Base-by-base conservation (phyloP, 2,888 invertebrate species). In the Diogma glabrata region DNA sequence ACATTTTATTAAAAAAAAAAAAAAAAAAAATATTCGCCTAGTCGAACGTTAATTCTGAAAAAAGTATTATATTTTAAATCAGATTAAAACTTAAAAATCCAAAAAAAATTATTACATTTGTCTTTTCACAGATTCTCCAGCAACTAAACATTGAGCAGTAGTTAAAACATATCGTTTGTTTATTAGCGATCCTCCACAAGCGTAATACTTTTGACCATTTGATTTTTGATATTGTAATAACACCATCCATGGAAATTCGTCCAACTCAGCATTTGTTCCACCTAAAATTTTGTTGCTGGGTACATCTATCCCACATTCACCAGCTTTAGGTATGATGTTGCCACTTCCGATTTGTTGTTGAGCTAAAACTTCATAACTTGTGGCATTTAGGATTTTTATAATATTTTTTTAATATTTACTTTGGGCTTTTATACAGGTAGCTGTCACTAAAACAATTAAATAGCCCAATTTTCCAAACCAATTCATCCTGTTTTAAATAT, bases 11-110 rank as follows among this genome's bases (percentile, higher is more conserved):
- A n/a, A n/a, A n/a, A n/a, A n/a, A n/a, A n/a, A n/a, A n/a, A n/a
- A n/a, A n/a, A n/a, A n/a, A n/a, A n/a, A n/a, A n/a, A 78, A 59
- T 80, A 81, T 66, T 84, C 84, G 1, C 84, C 84, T 33, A 84
- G 66, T 9, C 82, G 74, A 3, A 77, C 75, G 36, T 72, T 68
- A 55, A 70, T 66, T 49, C 69, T 69, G 46, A 1, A n/a, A n/a
- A 40, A 49, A 36, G 20, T 6, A 50, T 19, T 16, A 50, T 46
- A 3, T 4, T 14, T 48, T 33, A 46, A 16, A 16, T 36, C 14
- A n/a, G 12, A 8, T 24, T 46, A 4, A n/a, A n/a, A 22, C 26
- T n/a, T n/a, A 50, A 45, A 45, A 50, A 48, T 22, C 8, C 6
- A n/a, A 20, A n/a, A n/a, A n/a, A 5, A 4, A 6, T 6, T 73